Base-by-base conservation (phyloP, 2,888 invertebrate species). In the Aphodius granarius region DNA sequence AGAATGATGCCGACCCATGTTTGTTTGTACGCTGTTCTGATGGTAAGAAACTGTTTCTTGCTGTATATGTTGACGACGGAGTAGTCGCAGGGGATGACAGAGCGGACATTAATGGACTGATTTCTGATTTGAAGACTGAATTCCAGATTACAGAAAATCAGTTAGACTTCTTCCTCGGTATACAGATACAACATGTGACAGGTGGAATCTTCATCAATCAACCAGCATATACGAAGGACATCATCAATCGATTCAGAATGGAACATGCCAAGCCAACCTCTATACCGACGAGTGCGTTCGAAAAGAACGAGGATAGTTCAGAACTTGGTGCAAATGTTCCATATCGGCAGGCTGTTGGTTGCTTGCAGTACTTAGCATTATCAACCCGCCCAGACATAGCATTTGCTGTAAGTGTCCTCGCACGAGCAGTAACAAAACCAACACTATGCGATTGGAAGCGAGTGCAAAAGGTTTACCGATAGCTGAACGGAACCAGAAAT, bases 61-160 rank as follows among this genome's bases (percentile, higher is more conserved):
- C 83, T 81, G 75, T 85, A 0, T 83, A 83, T 76, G 83, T 85
- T n/a, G 84, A 85, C 66, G 84, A 84, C 78, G 83, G 83, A 6
- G 73, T 84, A 15, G 75, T 83, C 78, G 72, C 72, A 65, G 68
- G 72, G 18, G 71, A 16, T 15, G 70, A 77, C 75, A 18, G 64
- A 73, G 62, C 71, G 63, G 77, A 75, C 15, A 65, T 65, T 19
- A 16, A n/a, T n/a, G n/a, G n/a, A n/a, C n/a, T n/a, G n/a, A n/a
- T n/a, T n/a, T n/a, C n/a, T n/a, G 63, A 6, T 73, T 6, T 4
- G 4, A 23, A 6, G 19, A 5, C n/a, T 17, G 19, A 66, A 19
- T 66, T 66, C 23, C 23, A 23, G 6, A 23, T 23, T 23, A 23
- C 23, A 9, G 20, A 66, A 19, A 6, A 21, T 17, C n/a, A 17